Evolutionary conservation across 2,888 invertebrate genomes (phyloP).

Genomic region (Rotaria macrura): DNA sequence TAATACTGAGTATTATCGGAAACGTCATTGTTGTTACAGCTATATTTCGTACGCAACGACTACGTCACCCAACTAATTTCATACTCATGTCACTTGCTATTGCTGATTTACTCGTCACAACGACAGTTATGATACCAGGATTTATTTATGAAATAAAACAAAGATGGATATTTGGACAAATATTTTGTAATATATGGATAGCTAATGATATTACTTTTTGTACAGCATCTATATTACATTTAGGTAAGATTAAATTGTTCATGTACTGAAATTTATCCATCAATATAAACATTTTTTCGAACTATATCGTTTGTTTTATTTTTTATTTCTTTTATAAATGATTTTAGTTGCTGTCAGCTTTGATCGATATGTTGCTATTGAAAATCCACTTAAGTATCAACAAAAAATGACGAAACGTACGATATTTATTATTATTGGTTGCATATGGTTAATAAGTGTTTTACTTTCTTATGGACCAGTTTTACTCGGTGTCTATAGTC

Average conservation of each 20-base stretch:
- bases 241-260: background rate
- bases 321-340: too few species aligned
- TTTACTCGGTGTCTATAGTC: constrained; percentile 9
- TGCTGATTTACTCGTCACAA: constrained; percentile 29
- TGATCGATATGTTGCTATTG: constrained; percentile 31
- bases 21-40: constrained; percentile 29
- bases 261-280: too few species aligned
- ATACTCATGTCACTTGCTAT: constrained; percentile 30
- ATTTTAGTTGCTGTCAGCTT: constrained; percentile 26
- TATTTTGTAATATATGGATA: constrained; percentile 32
- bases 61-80: constrained; percentile 29
- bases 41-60: constrained; percentile 22
- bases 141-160: constrained; percentile 22
- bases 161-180: constrained; percentile 28
- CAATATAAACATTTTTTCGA: too few species aligned
- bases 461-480: constrained; percentile 30
- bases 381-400: constrained; percentile 31
- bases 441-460: constrained; percentile 30
- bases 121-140: constrained; percentile 33
- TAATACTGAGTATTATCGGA: constrained; percentile 24
- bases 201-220: constrained; percentile 32
- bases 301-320: too few species aligned
- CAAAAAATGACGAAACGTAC: constrained; percentile 22
- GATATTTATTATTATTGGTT: constrained; percentile 25
- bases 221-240: constrained; percentile 32